Evolutionary conservation across 2,113 vertebrate genomes (phyloP).

Genomic region (Tricholaema leucomelas): DNA sequence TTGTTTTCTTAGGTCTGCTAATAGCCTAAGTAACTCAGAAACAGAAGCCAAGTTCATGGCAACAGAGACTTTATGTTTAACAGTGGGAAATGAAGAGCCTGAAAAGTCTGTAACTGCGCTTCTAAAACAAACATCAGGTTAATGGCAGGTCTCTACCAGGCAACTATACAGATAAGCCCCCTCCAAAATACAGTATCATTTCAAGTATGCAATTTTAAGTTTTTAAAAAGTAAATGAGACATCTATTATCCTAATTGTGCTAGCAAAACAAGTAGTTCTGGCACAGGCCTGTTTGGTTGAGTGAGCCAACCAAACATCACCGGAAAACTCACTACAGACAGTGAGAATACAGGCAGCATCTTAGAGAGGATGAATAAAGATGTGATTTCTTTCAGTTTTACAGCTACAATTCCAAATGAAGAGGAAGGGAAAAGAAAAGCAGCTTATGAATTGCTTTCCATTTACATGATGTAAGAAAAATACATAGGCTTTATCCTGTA

Average conservation of each 20-base stretch:
- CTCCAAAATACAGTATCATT: background rate
- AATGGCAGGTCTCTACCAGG: background rate
- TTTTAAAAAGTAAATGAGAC: background rate
- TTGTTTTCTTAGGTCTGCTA: background rate
- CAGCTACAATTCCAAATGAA: background rate
- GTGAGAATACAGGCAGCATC: background rate
- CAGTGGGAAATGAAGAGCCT: background rate
- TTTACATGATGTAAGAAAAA: background rate
- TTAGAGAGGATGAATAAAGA: background rate
- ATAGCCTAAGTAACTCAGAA: background rate
- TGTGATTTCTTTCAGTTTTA: background rate
- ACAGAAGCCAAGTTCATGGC: background rate
- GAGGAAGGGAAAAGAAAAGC: background rate
- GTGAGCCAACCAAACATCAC: background rate
- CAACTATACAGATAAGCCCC: background rate
- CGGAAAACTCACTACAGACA: background rate
- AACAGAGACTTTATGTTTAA: background rate
- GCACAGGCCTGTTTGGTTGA: background rate
- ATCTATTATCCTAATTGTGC: background rate
- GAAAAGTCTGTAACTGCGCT: background rate
- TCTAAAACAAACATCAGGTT: background rate
- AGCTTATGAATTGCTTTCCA: background rate
- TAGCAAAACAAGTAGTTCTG: background rate
- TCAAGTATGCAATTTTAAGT: background rate
- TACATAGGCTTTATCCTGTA: background rate